Base-by-base conservation (phyloP, 2,888 invertebrate species). In the Xylophagus ater region DNA sequence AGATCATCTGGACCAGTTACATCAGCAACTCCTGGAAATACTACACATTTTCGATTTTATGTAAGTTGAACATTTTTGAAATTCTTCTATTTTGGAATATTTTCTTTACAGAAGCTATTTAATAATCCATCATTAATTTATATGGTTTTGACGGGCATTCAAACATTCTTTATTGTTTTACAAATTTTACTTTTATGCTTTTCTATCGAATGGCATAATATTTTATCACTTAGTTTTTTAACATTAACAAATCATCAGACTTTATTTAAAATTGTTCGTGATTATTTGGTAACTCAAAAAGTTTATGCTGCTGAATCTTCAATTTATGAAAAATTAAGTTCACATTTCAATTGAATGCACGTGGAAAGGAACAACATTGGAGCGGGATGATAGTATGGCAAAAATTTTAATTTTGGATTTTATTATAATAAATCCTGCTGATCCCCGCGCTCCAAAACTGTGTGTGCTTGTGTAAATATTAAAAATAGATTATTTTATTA, bases 191-290 rank as follows among this genome's bases (percentile, higher is more conserved):
- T 89, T 21, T 67, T 96, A 9, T 72, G 86, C 51, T 75, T 83
- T 47, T 80, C 83, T 12, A 73, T 78, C 25, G 84, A 90, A 51
- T 97, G 96, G 96, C 87, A 93, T 66, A 84, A 89, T 59, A 78
- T 92, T 43, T 62, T 94, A 32, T 85, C 93, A 3, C 72, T 92
- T 52, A 78, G 87, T 4, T 72, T 92, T 43, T 69, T 96, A 32
- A 73, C 93, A 23, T 81, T 92, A 56, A 85, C 86, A 46, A 94
- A 93, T 64, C 92, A 93, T 65, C 84, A 86, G 55, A 84, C 89
- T 0, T 70, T 96, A 30, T 96, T 90, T 61, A 89, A 90, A 65
- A 71, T 93, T 49, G 71, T 82, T 20, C 73, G 94, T 29, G 90
- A 93, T 62, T 88, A 83, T 57, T 67, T 90, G 4, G 78, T 94